These are phyloP conservation scores for Hypotaenidia philippensis DNA, from an alignment of 2,797 vertebrate species.

Conservation along the genomic window DNA sequence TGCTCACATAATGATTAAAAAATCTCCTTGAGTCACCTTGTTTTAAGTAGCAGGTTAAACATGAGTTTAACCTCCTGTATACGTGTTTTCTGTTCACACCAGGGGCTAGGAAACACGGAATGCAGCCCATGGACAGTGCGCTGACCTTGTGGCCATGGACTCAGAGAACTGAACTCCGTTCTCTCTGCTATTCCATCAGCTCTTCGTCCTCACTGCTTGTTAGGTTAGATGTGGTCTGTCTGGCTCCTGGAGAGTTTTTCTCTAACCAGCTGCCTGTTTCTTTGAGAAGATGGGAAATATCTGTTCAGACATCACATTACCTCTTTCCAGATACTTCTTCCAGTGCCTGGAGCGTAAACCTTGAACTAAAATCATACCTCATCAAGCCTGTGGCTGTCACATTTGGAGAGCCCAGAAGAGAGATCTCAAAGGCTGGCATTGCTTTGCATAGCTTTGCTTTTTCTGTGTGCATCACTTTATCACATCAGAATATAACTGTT, in stretches of 20 bases:
- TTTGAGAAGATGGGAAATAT: background rate
- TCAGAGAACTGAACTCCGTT: background rate
- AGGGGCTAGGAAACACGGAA: accelerated
- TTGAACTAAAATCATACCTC: background rate
- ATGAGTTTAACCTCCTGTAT: background rate
- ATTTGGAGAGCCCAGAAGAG: background rate
- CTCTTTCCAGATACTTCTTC: background rate
- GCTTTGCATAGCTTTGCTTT: background rate
- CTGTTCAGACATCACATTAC: background rate
- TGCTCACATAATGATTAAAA: background rate
- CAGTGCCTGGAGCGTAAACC: background rate
- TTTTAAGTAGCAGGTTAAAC: background rate
- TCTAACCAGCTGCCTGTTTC: background rate
- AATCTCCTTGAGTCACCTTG: background rate
- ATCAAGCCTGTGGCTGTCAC: background rate
- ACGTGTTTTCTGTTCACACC: background rate
- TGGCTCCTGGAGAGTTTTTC: background rate
- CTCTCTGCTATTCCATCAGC: background rate
- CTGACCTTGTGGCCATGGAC: accelerated
- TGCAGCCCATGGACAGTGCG: background rate
- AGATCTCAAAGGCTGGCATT: background rate
- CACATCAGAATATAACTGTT: background rate
- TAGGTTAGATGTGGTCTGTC: background rate
- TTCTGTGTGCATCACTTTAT: background rate
- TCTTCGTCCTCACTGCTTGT: accelerated